Evolutionary conservation across 2,797 vertebrate species (phyloP), one percentile per base, ranked within the genome.

Genomic region (Crax fasciolata): DNA sequence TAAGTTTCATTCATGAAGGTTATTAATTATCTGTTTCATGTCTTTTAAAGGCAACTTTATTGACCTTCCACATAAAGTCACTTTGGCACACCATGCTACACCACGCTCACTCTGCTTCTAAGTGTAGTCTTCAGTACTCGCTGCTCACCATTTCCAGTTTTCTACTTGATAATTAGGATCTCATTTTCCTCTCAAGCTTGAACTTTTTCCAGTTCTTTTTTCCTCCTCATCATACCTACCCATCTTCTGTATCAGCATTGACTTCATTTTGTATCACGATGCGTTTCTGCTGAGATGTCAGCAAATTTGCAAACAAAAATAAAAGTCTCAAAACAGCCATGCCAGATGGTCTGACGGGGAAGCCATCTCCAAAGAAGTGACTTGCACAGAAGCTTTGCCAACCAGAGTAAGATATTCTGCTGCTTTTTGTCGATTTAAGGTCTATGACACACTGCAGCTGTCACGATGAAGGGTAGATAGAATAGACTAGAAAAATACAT

Each of bases 231-330:
- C 58, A 65, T 46, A 75, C 84, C 87, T 63, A 39, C 4, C 20
- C 41, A 88, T 48, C 5, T 6, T 57, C 78, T 54, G 48, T 51
- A 54, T 63, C 14, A 59, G 73, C 81, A 93, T 4, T 20, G n/a
- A 19, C 3, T 23, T 72, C 0, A 4, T 25, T 96, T 97, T 83
- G 84, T 78, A 90, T 59, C 73, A 28, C 0, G 4, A 75, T 44
- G 49, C 77, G 77, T 11, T 86, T 96, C 90, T 92, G 83, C 79
- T 75, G 62, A 86, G 21, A 32, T 89, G 80, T 92, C 88, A 90
- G 94, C 32, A 90, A 88, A 97, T 90, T 81, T 93, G 86, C 84
- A 91, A 97, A 93, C 38, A 20, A 49, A 95, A 94, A 79, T 68
- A 4, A 4, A 67, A 75, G 54, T 32, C 67, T 63, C 62, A 80